Base-by-base conservation (phyloP, 2,888 invertebrate genomes). In the Drosophila anomelani region DNA sequence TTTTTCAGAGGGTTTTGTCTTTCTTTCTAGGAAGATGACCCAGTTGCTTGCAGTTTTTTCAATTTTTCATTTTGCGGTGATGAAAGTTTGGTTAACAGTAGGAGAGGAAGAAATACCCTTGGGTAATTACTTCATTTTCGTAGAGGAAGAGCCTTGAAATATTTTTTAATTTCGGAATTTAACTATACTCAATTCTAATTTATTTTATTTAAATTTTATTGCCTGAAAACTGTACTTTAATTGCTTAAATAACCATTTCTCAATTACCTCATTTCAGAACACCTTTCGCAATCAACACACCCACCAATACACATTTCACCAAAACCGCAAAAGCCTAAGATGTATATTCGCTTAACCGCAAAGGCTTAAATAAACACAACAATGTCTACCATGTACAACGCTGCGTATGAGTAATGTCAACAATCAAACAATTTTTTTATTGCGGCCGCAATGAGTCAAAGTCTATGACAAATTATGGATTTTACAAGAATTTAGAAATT, bases 341-440 rank as follows among this genome's bases (percentile, higher is more conserved):
- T 61, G 51, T 72, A 56, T 72, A 44, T 55, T 29, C 72, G 23
- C 44, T 55, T 56, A 47, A 81, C 86, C 86, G 68, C 86, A 81
- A 55, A 64, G 34, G 64, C 63, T 64, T 60, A 76, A 62, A 77
- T 75, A 69, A 29, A 38, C 70, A 51, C 29, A 29, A 38, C 60
- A 41, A 43, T 32, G 47, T 20, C 44, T 12, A 8, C 17, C 17
- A 12, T 41, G 17, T 41, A 51, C 41, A 75, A 72, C 69, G 71
- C 17, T 75, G 75, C 87, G 87, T 84, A 81, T 86, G 87, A 75
- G 85, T 84, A 84, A 86, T 86, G 76, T 56, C 44, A 64, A 60
- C 54, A 59, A 51, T 49, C 49, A 64, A 66, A 43, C 36, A 10
- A 12, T 46, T 64, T 44, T 49, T 34, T 29, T n/a, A 3, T 1